Evolutionary conservation across 2,888 invertebrate genomes (phyloP), one percentile per base, ranked within the genome.

Genomic region (Hyposoter didymator): DNA sequence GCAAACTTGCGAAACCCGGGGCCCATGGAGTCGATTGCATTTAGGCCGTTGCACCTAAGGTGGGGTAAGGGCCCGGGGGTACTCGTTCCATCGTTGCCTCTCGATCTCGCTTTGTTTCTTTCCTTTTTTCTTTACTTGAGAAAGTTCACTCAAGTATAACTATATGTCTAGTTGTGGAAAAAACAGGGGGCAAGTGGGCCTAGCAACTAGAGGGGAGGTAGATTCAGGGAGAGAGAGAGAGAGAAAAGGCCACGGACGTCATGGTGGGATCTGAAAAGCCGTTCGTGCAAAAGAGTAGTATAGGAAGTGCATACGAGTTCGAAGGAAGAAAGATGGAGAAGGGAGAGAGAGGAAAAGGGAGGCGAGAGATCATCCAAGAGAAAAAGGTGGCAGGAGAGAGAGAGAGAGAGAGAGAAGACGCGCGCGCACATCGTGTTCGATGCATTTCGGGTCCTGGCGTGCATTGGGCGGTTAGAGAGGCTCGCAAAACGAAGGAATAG

Each of bases 1-100:
- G 82, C 64, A 78, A 73, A 85, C 82, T 75, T 32, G 79, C 76
- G 76, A 81, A 83, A 81, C 74, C 43, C 84, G 84, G 4, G 47
- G 81, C 83, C 75, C 88, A 89, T 87, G 89, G 92, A 91, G 91
- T 91, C 92, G 91, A 91, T 93, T 92, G 92, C 92, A 93, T 93
- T 93, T 93, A 91, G 92, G 92, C 90, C 92, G 90, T 91, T 92
- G 92, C 92, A 92, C 90, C 90, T 90, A 88, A 89, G 88, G 90
- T 90, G 90, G 91, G 90, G 91, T 89, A 89, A 88, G 89, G 87
- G 89, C 88, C 88, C 85, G 88, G 84, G 84, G 87, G 85, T 86
- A 88, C 85, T 84, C 83, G 87, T 52, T 85, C 73, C 76, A 82
- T 80, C 76, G 47, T 47, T 67, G 22, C 74, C 22, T 43, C 47